Conservation (phyloP, 2,888 invertebrate species). For the Tenthredo livida region DNA sequence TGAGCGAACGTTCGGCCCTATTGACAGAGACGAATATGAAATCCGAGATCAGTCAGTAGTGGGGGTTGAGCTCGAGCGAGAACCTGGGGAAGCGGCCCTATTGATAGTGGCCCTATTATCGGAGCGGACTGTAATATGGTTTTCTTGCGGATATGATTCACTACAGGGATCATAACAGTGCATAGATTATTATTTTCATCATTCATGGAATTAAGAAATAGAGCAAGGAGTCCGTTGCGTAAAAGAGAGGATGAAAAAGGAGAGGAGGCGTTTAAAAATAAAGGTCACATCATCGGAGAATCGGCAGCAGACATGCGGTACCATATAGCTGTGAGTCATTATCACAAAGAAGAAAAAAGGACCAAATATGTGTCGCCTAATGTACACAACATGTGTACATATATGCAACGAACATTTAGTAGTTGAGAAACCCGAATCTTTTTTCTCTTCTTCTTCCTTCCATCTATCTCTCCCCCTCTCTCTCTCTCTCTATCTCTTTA, state of each 20-base stretch:
- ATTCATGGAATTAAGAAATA: conserved; percentile 2
- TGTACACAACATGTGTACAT: not conserved
- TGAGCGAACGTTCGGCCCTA: too few species aligned
- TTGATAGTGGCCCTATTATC: too few species aligned
- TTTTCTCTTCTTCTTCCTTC: too few species aligned
- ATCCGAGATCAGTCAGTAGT: too few species aligned
- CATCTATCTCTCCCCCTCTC: not conserved
- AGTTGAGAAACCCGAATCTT: not conserved
- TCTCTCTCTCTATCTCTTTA: not conserved
- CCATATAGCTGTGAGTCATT: conserved; percentile 45
- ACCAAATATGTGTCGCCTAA: not conserved
- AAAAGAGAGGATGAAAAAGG: not conserved
- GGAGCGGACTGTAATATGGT: too few species aligned
- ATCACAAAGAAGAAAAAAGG: not conserved
- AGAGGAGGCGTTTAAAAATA: conserved; percentile 65
- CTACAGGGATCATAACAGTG: not conserved
- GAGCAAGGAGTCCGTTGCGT: not conserved
- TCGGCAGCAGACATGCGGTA: conserved; percentile 54
- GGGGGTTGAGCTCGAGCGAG: too few species aligned
- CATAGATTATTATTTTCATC: not conserved
- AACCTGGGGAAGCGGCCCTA: too few species aligned
- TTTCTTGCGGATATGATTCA: not conserved
- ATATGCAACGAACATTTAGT: not conserved
- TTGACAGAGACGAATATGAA: too few species aligned
- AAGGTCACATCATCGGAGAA: conserved; percentile 64